phyloP scores from a whole-genome alignment of 2,113 vertebrate genomes.

The Recurvirostra avosetta region DNA sequence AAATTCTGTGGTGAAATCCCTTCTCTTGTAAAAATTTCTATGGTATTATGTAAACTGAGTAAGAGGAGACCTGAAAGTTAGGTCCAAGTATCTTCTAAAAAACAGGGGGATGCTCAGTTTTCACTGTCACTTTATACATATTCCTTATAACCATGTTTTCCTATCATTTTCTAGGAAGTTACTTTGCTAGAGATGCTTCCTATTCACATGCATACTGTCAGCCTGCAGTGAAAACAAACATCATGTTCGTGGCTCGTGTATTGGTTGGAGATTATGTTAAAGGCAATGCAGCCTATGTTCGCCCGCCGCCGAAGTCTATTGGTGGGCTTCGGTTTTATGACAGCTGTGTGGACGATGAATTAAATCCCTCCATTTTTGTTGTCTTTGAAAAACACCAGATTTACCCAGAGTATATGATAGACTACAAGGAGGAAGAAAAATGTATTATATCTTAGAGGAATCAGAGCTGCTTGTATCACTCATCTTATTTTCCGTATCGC shows the following conservation, averaged over 20 bases:
- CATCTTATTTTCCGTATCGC: not conserved
- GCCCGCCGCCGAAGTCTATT: slow-evolving; percentile 48
- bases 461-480: not conserved
- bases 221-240: not conserved
- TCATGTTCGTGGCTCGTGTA: slow-evolving; percentile 79
- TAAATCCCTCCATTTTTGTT: slow-evolving; percentile 51
- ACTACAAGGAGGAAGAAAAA: slow-evolving; percentile 55
- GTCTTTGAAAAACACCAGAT: slow-evolving; percentile 64
- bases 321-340: slow-evolving; percentile 66
- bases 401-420: slow-evolving; percentile 69
- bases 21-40: not conserved
- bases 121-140: not conserved
- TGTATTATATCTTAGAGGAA: slow-evolving; percentile 34
- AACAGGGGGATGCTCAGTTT: not conserved
- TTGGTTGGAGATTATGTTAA: slow-evolving; percentile 70
- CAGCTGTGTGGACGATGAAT: slow-evolving; percentile 77
- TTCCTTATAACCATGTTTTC: not conserved
- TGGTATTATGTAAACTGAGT: not conserved
- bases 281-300: slow-evolving; percentile 44
- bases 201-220: slow-evolving; percentile 72
- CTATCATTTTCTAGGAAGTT: slow-evolving; percentile 73
- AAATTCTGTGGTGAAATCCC: not conserved
- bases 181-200: slow-evolving; percentile 81
- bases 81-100: not conserved
- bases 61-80: not conserved